These are phyloP conservation scores for Ptilorrhoa leucosticta DNA, from an alignment of 2,113 vertebrate species.

Conservation along the genomic window DNA sequence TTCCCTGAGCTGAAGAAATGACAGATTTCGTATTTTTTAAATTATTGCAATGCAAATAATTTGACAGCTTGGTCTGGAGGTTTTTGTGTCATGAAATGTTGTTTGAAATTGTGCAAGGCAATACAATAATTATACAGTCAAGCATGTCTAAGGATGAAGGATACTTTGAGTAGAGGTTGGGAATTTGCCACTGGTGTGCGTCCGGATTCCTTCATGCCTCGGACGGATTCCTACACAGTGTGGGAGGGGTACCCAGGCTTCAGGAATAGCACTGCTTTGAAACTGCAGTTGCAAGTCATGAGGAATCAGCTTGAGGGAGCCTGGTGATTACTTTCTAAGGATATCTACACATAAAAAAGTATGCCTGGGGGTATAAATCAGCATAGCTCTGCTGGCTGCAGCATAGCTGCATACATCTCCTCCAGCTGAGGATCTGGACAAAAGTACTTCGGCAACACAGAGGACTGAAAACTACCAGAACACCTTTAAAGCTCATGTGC, in stretches of 20 bases:
- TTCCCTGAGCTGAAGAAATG: background rate
- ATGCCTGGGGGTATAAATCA: slow-evolving; percentile 26
- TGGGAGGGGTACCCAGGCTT: background rate
- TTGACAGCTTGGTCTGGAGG: background rate
- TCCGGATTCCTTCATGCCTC: background rate
- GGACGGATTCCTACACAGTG: background rate
- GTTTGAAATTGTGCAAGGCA: background rate
- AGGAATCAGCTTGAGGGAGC: slow-evolving; percentile 53
- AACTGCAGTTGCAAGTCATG: slow-evolving; percentile 1
- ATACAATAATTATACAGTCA: background rate
- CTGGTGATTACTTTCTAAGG: slow-evolving; percentile 35
- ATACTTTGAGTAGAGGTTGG: background rate
- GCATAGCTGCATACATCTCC: background rate
- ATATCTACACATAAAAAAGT: background rate
- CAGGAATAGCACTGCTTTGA: background rate
- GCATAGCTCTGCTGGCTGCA: slow-evolving; percentile 2
- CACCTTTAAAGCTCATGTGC: slow-evolving; percentile 42
- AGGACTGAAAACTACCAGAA: slow-evolving; percentile 50
- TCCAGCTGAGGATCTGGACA: slow-evolving; percentile 20
- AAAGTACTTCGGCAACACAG: background rate
- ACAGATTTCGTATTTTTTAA: background rate
- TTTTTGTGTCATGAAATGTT: background rate
- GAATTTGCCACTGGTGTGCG: background rate
- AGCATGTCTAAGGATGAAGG: background rate
- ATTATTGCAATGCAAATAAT: background rate